A percentile compares a stretch with the other conserved stretches of the same genome.
Evolutionary conservation across 2,888 invertebrate species (phyloP).

Genomic region (Dolichomitus sp.): DNA sequence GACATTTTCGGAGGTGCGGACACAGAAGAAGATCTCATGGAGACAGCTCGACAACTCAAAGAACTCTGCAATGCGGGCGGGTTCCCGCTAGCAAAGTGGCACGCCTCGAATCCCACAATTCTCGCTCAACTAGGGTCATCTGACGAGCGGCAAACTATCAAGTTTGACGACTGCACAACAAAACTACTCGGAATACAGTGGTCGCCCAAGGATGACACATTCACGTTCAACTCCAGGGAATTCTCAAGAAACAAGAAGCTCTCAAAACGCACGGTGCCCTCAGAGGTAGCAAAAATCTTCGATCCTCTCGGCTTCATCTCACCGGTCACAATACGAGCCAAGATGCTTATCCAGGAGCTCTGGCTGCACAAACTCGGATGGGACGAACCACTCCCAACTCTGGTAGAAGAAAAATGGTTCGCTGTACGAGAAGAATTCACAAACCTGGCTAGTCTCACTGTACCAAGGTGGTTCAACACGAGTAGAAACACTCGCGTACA

Average conservation of each 20-base stretch:
- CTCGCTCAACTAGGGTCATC: background rate
- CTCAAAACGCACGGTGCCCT: no score
- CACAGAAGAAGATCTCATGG: slow-evolving; percentile 19
- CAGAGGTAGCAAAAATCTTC: no score
- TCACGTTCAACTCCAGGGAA: slow-evolving; percentile 13
- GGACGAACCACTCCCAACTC: slow-evolving; percentile 46
- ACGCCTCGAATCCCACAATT: background rate
- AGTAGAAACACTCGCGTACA: background rate
- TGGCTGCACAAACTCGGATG: slow-evolving; percentile 58
- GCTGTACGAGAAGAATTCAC: slow-evolving; percentile 1
- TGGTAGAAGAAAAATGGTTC: background rate
- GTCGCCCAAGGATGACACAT: slow-evolving; percentile 26
- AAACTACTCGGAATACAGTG: slow-evolving; percentile 61
- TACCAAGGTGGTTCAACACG: slow-evolving; percentile 46
- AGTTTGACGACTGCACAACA: slow-evolving; percentile 44
- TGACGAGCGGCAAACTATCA: slow-evolving; percentile 14
- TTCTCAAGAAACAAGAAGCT: no score
- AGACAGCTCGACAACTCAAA: slow-evolving; percentile 37
- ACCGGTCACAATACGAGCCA: slow-evolving; percentile 26
- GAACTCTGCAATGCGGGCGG: slow-evolving; percentile 47
- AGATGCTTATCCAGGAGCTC: slow-evolving; percentile 55
- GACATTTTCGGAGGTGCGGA: slow-evolving; percentile 60
- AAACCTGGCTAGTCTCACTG: slow-evolving; percentile 5
- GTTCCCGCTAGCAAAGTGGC: slow-evolving; percentile 61
- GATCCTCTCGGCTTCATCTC: no score